A percentile compares a stretch with the other conserved stretches of the same genome.
Conservation (phyloP, 2,797 vertebrate genomes). For the Tragelaphus oryx region DNA sequence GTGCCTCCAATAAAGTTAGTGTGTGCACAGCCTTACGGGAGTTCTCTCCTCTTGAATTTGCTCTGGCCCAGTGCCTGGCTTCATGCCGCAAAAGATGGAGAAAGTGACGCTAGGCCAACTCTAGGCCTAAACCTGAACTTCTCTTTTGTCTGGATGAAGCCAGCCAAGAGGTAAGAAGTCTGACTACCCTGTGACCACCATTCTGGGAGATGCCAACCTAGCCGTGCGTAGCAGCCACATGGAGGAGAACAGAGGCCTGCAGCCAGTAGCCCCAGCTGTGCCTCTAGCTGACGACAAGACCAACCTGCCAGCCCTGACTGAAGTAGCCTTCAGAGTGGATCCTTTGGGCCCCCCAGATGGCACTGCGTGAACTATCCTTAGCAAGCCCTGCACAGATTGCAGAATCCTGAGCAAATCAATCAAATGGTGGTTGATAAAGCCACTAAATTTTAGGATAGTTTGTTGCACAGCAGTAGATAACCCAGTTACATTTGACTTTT, state of each 20-base stretch:
- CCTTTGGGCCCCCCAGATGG: background rate
- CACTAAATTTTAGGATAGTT: background rate
- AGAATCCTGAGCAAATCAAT: background rate
- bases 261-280: background rate
- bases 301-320: background rate
- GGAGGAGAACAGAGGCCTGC: background rate
- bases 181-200: background rate
- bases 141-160: background rate
- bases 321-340: background rate
- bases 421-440: background rate
- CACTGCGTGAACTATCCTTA: fast-evolving
- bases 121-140: background rate
- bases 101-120: fast-evolving
- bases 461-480: background rate
- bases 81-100: background rate
- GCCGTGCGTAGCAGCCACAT: fast-evolving
- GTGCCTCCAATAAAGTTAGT: background rate
- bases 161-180: background rate
- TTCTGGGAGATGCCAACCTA: background rate
- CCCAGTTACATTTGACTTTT: background rate
- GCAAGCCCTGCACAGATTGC: background rate
- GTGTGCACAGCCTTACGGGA: fast-evolving
- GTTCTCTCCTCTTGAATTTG: background rate
- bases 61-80: background rate
- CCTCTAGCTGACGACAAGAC: background rate